Conservation (phyloP, 92 coral and sea anemone genomes). For the Meandrina meandrites region DNA sequence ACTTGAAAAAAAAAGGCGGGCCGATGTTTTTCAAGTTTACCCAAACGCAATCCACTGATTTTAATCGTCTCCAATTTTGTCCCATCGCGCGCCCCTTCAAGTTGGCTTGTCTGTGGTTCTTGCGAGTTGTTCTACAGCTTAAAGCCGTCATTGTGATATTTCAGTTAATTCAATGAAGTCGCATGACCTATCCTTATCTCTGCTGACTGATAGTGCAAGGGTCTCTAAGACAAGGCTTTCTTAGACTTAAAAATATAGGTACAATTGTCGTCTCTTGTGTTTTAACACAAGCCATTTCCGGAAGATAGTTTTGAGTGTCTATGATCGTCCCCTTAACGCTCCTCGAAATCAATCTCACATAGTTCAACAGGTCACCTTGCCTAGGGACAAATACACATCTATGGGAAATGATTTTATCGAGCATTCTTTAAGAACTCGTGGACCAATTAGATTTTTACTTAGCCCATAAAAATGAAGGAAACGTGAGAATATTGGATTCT, state of each 20-base stretch:
- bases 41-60: too few species aligned
- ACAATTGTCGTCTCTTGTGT: conserved; percentile 6
- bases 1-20: too few species aligned
- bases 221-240: not conserved
- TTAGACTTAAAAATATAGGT: not conserved
- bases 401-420: not conserved
- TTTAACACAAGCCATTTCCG: conserved; percentile 23
- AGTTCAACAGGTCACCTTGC: not conserved
- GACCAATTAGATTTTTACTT: not conserved
- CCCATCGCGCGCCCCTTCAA: too few species aligned
- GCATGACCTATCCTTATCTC: not conserved
- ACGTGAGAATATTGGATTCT: not conserved
- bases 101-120: too few species aligned
- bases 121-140: too few species aligned
- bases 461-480: conserved; percentile 6
- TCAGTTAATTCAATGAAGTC: too few species aligned
- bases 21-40: too few species aligned
- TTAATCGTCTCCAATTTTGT: too few species aligned
- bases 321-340: not conserved
- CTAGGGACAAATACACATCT: not conserved
- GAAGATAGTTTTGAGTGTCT: not conserved
- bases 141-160: too few species aligned
- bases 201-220: not conserved
- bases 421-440: not conserved
- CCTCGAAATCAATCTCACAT: not conserved